Evolutionary conservation across 1,140 invertebrate species (phyloP).

Genomic region (Cotesia glomerata): DNA sequence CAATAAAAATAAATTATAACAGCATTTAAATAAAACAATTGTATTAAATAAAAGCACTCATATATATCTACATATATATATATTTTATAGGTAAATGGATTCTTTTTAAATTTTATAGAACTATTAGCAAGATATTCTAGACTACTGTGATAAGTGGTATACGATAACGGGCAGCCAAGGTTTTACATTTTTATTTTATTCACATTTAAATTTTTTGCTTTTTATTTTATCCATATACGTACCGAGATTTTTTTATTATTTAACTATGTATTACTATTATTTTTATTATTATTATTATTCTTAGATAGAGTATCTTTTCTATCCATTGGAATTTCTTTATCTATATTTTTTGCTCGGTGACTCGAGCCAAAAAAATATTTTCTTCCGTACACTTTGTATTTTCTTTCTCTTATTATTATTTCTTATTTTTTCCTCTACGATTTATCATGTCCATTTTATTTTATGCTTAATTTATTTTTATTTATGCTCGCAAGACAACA

Average conservation of each 20-base stretch:
- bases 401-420: too few relatives aligned
- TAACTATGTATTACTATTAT: too few relatives aligned
- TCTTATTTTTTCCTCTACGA: neutral
- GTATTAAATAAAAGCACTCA: neutral
- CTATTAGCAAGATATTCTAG: constrained; percentile 12
- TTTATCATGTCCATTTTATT: neutral
- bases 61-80: neutral
- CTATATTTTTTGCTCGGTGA: neutral
- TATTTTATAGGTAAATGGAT: constrained; percentile 9
- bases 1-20: neutral
- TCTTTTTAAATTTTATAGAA: constrained; percentile 7
- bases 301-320: constrained; percentile 10
- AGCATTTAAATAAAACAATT: neutral
- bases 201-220: too few relatives aligned
- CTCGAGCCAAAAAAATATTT: constrained; percentile 14
- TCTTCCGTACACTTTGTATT: neutral
- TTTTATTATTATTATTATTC: too few relatives aligned
- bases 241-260: too few relatives aligned
- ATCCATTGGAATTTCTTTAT: constrained; percentile 5
- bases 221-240: too few relatives aligned
- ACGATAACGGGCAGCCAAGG: constrained; percentile 12
- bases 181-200: neutral
- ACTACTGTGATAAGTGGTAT: constrained; percentile 7
- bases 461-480: too few relatives aligned
- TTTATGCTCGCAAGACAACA: too few relatives aligned